phyloP scores from a whole-genome alignment of 2,113 vertebrate species.

The Pseudolaguvia tuberculata region DNA sequence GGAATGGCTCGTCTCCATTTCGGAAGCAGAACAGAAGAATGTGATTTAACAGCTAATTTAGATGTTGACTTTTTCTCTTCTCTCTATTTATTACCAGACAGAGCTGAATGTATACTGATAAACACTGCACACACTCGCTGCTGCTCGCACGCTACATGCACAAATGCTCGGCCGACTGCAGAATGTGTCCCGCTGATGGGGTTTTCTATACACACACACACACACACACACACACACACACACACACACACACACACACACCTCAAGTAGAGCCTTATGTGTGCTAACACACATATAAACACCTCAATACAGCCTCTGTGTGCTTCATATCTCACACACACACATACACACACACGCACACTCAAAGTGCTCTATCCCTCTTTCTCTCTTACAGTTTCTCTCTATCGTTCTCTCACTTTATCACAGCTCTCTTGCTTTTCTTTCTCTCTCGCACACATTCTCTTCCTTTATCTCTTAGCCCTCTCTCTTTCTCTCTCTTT shows the following conservation, averaged over 20 bases:
- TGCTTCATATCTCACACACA: background rate
- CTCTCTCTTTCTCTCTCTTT: too few relatives aligned
- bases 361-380: too few relatives aligned
- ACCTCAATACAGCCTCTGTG: too few relatives aligned
- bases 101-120: constrained; percentile 99
- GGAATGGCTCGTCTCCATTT: background rate
- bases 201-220: constrained; percentile 55
- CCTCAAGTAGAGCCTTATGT: constrained; percentile 80
- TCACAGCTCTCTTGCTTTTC: too few relatives aligned
- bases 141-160: constrained; percentile 82
- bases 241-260: constrained; percentile 76
- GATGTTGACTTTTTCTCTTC: constrained; percentile 78
- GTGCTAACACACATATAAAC: background rate
- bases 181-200: constrained; percentile 88
- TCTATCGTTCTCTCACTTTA: too few relatives aligned
- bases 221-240: background rate
- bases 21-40: constrained; percentile 35
- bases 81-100: constrained; percentile 99
- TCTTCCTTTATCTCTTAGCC: too few relatives aligned
- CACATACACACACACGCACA: background rate
- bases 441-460: too few relatives aligned
- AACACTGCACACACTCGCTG: constrained; percentile 90
- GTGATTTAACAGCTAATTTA: constrained; percentile 82
- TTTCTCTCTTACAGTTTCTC: too few relatives aligned
- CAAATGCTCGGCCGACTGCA: constrained; percentile 85